Evolutionary conservation across 2,113 vertebrate species (phyloP).

Genomic region (Alethe castanea): DNA sequence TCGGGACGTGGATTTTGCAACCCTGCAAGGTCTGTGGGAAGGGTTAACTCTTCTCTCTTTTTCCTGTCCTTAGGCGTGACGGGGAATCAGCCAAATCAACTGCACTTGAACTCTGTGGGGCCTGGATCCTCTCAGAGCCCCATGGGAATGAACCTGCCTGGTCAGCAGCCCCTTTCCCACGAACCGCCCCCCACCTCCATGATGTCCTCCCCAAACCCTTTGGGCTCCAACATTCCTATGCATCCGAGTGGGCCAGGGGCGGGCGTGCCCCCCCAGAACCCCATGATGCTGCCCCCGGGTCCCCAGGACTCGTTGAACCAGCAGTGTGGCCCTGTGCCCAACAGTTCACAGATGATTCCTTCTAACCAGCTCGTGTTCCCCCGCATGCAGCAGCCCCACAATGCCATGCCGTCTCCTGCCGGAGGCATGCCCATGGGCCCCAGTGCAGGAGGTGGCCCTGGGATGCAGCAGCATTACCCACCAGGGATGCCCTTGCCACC

Average conservation of each 20-base stretch:
- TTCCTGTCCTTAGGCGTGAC: constrained; percentile 74
- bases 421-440: constrained; percentile 61
- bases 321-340: constrained; percentile 75
- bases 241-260: constrained; percentile 81
- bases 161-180: constrained; percentile 88
- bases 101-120: constrained; percentile 85
- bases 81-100: constrained; percentile 79
- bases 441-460: constrained; percentile 44
- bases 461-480: constrained; percentile 74
- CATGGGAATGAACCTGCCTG: constrained; percentile 85
- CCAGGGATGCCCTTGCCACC: constrained; percentile 77
- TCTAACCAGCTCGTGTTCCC: constrained; percentile 84
- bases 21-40: background rate
- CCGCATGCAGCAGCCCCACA: constrained; percentile 80
- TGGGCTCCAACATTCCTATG: constrained; percentile 84
- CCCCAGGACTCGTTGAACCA: constrained; percentile 79
- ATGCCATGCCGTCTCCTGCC: constrained; percentile 50
- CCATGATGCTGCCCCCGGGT: constrained; percentile 75
- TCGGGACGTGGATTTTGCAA: background rate
- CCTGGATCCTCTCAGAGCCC: constrained; percentile 87
- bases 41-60: background rate
- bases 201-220: constrained; percentile 86
- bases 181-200: constrained; percentile 81
- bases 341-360: constrained; percentile 84
- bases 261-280: constrained; percentile 69